These are phyloP conservation scores for Alcedo atthis DNA, from an alignment of 2,797 vertebrate species.

Conservation along the genomic window DNA sequence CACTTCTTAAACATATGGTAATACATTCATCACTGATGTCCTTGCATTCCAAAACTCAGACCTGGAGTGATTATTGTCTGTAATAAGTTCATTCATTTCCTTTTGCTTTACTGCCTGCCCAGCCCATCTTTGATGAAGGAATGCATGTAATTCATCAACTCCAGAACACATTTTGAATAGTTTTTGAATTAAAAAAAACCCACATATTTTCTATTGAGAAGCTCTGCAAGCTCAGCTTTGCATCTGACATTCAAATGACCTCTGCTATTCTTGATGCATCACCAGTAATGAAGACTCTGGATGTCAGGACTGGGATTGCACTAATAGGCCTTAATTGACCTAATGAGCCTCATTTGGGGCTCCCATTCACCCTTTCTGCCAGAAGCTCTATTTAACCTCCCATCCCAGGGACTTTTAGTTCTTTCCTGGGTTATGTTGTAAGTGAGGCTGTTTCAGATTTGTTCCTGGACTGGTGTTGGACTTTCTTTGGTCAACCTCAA, in stretches of 20 bases:
- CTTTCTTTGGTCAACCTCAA: background rate
- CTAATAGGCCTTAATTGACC: background rate
- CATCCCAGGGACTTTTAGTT: rapidly evolving
- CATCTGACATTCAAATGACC: background rate
- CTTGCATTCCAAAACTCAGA: constrained; percentile 43
- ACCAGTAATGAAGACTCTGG: background rate
- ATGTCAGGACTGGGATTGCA: background rate
- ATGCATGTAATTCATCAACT: background rate
- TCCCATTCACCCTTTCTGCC: background rate
- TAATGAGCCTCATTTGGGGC: background rate
- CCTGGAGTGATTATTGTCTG: constrained; percentile 44
- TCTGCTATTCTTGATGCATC: background rate
- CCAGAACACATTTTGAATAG: constrained; percentile 8
- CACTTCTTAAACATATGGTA: constrained; percentile 48
- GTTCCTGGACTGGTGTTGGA: background rate
- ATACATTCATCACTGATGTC: constrained; percentile 33
- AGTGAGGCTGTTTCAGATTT: background rate
- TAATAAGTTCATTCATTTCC: constrained; percentile 45
- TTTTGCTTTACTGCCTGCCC: constrained; percentile 40
- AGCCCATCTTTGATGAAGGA: constrained; percentile 22
- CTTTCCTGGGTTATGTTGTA: rapidly evolving
- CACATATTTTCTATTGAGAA: background rate
- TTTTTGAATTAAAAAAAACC: constrained; percentile 2
- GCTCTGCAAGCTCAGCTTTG: background rate
- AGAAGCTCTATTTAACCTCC: background rate